Evolutionary conservation across 2,113 vertebrate genomes (phyloP).

Genomic region (Guaruba guarouba): DNA sequence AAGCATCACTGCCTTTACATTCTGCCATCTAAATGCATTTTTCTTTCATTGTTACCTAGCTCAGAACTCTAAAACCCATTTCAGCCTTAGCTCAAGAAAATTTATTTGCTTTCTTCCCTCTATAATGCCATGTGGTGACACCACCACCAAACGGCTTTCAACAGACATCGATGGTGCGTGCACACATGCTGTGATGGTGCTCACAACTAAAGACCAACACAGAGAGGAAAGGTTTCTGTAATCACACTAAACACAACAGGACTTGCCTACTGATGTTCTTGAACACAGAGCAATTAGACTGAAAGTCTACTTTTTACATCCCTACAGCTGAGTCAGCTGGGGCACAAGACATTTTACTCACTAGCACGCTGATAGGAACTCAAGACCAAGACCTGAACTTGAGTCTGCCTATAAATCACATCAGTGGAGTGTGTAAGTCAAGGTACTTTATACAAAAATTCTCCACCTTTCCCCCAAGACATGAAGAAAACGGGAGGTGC

Average conservation of each 20-base stretch:
- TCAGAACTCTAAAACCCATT: not conserved
- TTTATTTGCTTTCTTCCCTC: not conserved
- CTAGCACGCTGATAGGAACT: not conserved
- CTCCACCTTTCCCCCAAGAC: not conserved
- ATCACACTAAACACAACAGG: not conserved
- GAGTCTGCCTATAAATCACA: not conserved
- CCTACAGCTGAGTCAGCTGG: not conserved
- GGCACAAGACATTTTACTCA: not conserved
- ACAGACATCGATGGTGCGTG: accelerated
- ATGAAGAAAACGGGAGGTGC: not conserved
- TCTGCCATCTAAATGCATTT: not conserved
- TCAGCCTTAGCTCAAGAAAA: not conserved
- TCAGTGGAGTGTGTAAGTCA: not conserved
- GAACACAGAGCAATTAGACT: not conserved
- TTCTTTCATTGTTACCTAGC: not conserved
- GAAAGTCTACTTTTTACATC: not conserved
- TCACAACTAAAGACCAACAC: not conserved
- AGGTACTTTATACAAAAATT: not conserved
- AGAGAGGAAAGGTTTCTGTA: not conserved
- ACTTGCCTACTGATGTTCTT: not conserved
- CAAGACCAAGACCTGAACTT: not conserved
- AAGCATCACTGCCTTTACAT: not conserved
- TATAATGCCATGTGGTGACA: not conserved
- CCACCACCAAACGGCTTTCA: not conserved
- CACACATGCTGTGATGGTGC: accelerated